Base-by-base conservation (phyloP, 2,888 invertebrate genomes). In the Himalopsyche japonica region DNA sequence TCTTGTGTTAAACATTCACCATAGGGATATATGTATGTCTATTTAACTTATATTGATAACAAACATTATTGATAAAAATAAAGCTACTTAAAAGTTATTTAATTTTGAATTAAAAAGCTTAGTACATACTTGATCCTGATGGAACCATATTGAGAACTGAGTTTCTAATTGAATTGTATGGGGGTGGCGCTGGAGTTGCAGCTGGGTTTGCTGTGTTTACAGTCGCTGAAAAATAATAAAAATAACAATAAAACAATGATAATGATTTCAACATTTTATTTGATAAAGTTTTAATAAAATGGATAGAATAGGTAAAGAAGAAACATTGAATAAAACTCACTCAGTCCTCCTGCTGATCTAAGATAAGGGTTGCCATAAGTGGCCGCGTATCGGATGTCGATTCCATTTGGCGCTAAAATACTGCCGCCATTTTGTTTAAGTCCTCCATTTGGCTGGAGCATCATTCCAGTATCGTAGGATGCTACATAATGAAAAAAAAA, bases 311-410 rank as follows among this genome's bases (percentile, higher is more conserved):
- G 10, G 10, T 5, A 10, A 8, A 27, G 3, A 10, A 70, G 70
- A 70, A 15, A n/a, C n/a, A 57, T 20, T 57, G 20, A 57, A 57
- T 20, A 57, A 83, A 76, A 90, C 91, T 93, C 88, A 89, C 94
- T 93, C 15, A 93, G 89, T 0, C 91, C 93, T 86, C 93, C 94
- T 79, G 94, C 94, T 85, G 94, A 94, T 89, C 97, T 93, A 87
- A 97, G 92, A 90, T 97, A 97, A 0, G 97, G 97, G 90, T 98
- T 98, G 83, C 97, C 96, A 89, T 98, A 98, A 8, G 97, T 95
- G 49, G 98, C 97, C 80, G 97, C 97, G 90, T 96, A 98, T 87
- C 97, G 93, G 1, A 97, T 97, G 90, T 97, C 97, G 37, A 97
- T 95, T 34, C 92, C 92, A 20, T 79, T 82, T 77, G 92, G 91